phyloP scores from a whole-genome alignment of 64 coral and sea anemone genomes.

The Montipora efflorescens region DNA sequence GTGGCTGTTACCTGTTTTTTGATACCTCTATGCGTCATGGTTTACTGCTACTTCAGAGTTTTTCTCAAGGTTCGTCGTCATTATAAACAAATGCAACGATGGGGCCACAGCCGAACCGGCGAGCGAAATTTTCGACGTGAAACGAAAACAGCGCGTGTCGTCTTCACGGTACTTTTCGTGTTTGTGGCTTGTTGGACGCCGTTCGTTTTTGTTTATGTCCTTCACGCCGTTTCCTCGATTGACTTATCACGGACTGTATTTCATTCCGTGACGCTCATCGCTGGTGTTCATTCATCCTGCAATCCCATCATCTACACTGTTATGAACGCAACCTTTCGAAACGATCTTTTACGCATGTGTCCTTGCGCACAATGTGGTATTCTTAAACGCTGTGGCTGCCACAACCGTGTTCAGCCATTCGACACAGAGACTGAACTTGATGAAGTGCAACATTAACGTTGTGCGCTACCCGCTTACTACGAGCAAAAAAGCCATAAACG shows the following conservation, averaged over 20 bases:
- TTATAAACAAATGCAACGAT: slow-evolving; percentile 63
- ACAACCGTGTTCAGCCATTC: slow-evolving; percentile 17
- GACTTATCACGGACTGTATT: slow-evolving; percentile 63
- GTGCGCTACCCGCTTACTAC: too few relatives aligned
- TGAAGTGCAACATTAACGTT: background rate
- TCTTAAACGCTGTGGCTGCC: background rate
- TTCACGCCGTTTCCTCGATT: slow-evolving; percentile 58
- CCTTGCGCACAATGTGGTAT: background rate
- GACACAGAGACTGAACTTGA: background rate
- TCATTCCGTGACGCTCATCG: slow-evolving; percentile 64
- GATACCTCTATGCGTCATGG: slow-evolving; percentile 84
- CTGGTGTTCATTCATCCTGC: slow-evolving; percentile 80
- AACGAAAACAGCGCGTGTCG: slow-evolving; percentile 91
- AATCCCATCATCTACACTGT: slow-evolving; percentile 91
- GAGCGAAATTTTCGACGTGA: slow-evolving; percentile 70
- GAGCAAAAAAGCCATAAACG: too few relatives aligned
- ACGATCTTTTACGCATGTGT: slow-evolving; percentile 60
- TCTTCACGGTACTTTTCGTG: slow-evolving; percentile 89
- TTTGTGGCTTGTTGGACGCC: slow-evolving; percentile 92
- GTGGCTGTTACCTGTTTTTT: slow-evolving; percentile 74
- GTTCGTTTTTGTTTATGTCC: slow-evolving; percentile 89
- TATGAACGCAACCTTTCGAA: slow-evolving; percentile 90
- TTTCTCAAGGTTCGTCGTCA: slow-evolving; percentile 88
- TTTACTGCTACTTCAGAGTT: slow-evolving; percentile 90
- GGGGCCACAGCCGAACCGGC: slow-evolving; percentile 39